phyloP scores from a whole-genome alignment of 2,113 vertebrate species.

The Pelvicachromis taeniatus region DNA sequence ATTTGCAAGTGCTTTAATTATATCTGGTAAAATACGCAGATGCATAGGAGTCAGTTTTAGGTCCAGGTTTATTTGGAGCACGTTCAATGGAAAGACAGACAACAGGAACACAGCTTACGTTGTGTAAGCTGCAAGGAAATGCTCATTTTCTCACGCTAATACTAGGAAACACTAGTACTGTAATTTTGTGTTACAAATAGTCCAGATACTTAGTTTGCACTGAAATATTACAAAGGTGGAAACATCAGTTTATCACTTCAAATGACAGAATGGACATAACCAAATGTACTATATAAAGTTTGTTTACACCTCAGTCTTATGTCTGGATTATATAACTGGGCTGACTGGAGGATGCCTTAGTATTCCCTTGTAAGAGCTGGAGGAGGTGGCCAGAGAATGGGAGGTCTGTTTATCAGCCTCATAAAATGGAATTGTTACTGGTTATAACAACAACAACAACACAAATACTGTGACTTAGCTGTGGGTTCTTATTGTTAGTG shows the following conservation, averaged over 20 bases:
- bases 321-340: background rate
- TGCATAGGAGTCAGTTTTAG: background rate
- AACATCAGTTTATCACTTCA: background rate
- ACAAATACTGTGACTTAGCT: background rate
- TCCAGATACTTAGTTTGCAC: background rate
- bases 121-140: background rate
- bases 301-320: background rate
- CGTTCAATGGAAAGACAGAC: background rate
- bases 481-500: background rate
- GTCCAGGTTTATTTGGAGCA: background rate
- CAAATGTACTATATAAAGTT: background rate
- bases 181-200: background rate
- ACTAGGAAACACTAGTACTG: background rate
- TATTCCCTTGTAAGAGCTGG: background rate
- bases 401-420: background rate
- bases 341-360: background rate
- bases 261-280: background rate
- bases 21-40: background rate
- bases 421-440: background rate
- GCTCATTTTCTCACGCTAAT: background rate
- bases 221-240: background rate
- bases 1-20: background rate
- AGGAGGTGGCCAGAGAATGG: background rate
- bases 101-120: background rate
- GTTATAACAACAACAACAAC: background rate